These are phyloP conservation scores for rat (Rattus norvegicus) DNA, from an alignment of 2,113 vertebrate genomes.

Conservation along the genomic window DNA sequence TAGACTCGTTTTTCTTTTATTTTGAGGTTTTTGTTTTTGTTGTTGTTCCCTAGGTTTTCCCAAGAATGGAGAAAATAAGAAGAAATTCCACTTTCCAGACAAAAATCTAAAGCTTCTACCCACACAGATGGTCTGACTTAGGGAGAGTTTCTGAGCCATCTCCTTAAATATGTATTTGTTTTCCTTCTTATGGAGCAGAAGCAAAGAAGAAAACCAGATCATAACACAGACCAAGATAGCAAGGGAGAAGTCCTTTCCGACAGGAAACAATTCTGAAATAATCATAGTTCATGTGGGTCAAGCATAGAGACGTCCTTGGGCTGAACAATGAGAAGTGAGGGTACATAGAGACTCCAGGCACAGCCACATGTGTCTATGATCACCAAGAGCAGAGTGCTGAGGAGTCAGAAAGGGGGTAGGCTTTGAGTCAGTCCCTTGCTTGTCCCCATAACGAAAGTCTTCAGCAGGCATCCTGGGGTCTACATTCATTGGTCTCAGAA, in stretches of 20 bases:
- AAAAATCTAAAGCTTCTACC: slow-evolving; percentile 80
- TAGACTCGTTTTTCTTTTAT: neutral
- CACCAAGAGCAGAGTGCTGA: accelerated
- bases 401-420: accelerated
- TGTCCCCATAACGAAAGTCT: neutral
- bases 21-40: slow-evolving; percentile 64
- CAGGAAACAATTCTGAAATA: slow-evolving; percentile 42
- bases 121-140: slow-evolving; percentile 85
- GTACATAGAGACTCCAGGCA: neutral
- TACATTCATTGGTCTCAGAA: neutral
- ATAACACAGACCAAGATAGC: slow-evolving; percentile 11
- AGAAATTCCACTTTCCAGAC: slow-evolving; percentile 75
- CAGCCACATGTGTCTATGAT: neutral
- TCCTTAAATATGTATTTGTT: slow-evolving; percentile 78
- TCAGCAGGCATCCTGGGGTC: neutral
- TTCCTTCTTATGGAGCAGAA: slow-evolving; percentile 58
- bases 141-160: slow-evolving; percentile 73
- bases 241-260: neutral
- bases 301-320: slow-evolving; percentile 38
- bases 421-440: neutral
- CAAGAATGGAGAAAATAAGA: slow-evolving; percentile 77
- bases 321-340: neutral
- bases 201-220: slow-evolving; percentile 30
- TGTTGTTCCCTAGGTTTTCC: slow-evolving; percentile 67
- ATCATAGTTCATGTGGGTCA: slow-evolving; percentile 27